Base-by-base conservation (phyloP, 2,888 invertebrate species). In the Lacanobia oleracea region DNA sequence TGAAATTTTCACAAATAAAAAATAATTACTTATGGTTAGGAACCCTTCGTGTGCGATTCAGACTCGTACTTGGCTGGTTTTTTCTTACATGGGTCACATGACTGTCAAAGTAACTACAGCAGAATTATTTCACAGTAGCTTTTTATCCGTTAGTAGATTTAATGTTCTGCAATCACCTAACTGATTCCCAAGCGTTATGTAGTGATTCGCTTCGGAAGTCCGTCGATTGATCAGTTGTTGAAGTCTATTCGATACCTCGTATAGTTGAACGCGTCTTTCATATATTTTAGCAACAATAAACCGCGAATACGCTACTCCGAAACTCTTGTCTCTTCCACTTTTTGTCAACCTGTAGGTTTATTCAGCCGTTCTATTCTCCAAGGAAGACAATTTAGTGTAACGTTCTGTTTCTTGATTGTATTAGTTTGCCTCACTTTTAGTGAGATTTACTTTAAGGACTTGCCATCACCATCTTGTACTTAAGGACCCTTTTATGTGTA, bases 351-450 rank as follows among this genome's bases (percentile, higher is more conserved):
- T 48, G 48, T 48, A 33, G 21, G 68, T 68, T 74, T 67, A 57
- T 53, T 59, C n/a, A 10, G 27, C 27, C n/a, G 16, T 56, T 53
- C 21, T 33, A 37, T 57, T 79, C 10, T 2, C 21, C 37, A 37
- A 43, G 63, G 4, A 45, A 54, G 18, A 53, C 53, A 50, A 37
- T 79, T 63, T 50, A 60, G 56, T 51, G 48, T 48, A 60, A 80
- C 14, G 60, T 33, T 60, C 51, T 64, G 59, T 23, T 67, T 67
- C 33, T 63, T 75, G 59, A 59, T 74, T 79, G 66, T 62, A 62
- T 74, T 80, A 63, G n/a, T 75, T 67, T 60, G 27, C 43, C 62
- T 51, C 40, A 64, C 76, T 18, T 62, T 75, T 40, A 53, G 62
- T 59, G 40, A 57, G 68, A 75, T 68, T 75, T 64, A 68, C 33